phyloP scores from a whole-genome alignment of 2,113 vertebrate species.

The rat (Rattus norvegicus) region GRCr8 NC_086020.1:96740001-96740500 shows the following conservation, averaged over 20 bases:
- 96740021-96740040: slow-evolving; percentile 3
- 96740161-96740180: background rate
- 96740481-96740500: background rate
- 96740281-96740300: background rate
- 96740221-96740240: background rate
- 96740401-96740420: background rate
- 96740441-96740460: background rate
- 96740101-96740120: background rate
- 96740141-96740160: background rate
- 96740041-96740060: background rate
- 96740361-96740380: background rate
- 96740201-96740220: no score
- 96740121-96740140: background rate
- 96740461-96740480: background rate
- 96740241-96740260: background rate
- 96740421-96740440: background rate
- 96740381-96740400: fast-evolving
- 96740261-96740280: background rate
- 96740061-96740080: background rate
- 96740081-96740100: background rate
- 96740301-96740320: background rate
- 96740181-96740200: background rate
- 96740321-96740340: background rate
- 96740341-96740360: background rate
- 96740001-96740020: background rate